Conservation (phyloP, 2,113 vertebrate species). For the Tauraco erythrolophus region DNA sequence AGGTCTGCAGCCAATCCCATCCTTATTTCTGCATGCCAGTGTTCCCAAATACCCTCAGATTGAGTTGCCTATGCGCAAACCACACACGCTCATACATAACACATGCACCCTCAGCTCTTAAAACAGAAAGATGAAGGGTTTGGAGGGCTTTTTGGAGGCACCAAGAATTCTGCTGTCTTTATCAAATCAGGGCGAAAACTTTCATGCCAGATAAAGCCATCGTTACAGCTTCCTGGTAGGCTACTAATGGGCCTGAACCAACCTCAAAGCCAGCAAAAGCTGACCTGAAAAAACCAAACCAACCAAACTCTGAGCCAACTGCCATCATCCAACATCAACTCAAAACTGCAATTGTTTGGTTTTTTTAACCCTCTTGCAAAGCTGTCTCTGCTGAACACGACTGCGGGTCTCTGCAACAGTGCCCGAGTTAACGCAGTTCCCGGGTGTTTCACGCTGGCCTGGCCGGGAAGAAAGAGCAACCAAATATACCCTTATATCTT, state of each 20-base stretch:
- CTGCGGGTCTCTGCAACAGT: background rate
- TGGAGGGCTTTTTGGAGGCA: background rate
- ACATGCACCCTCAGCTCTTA: background rate
- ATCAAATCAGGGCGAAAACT: background rate
- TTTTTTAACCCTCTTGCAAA: background rate
- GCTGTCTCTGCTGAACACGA: background rate
- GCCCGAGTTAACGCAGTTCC: background rate
- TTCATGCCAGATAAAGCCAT: background rate
- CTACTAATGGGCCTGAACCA: background rate
- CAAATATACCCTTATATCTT: background rate
- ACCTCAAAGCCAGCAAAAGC: background rate
- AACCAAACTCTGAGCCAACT: background rate
- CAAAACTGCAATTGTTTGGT: background rate
- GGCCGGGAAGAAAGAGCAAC: background rate
- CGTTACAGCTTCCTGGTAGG: background rate
- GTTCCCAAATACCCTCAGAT: background rate
- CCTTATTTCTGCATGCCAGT: background rate
- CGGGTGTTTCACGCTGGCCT: accelerated
- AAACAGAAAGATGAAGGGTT: background rate
- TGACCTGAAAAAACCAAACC: background rate
- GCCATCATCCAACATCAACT: background rate
- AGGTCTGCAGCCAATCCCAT: background rate
- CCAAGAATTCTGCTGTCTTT: background rate
- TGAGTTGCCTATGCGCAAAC: background rate
- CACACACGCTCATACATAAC: background rate